Percentiles rank a stretch among this genome's conserved stretches.
Conservation (phyloP, 2,888 invertebrate species). For the Nemotelus pantherinus region DNA sequence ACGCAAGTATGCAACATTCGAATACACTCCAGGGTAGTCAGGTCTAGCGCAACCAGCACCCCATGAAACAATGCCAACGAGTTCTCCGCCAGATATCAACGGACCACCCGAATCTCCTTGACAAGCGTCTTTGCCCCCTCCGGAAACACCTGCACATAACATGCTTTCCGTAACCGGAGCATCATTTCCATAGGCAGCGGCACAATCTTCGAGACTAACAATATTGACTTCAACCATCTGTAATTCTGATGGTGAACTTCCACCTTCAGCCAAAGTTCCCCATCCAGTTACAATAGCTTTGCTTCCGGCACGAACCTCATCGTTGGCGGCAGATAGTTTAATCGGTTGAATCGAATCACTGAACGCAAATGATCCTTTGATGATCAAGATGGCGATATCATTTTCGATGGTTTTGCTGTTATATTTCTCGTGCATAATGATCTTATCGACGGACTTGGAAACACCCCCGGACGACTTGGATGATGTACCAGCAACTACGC, state of each 20-base stretch:
- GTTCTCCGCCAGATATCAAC: conserved; percentile 9
- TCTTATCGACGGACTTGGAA: conserved; percentile 59
- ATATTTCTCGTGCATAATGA: conserved; percentile 65
- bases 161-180: conserved; percentile 44
- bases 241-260: neutral
- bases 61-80: conserved; percentile 48
- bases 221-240: conserved; percentile 26
- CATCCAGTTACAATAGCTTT: conserved; percentile 50
- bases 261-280: conserved; percentile 51
- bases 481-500: conserved; percentile 64
- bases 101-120: conserved; percentile 50
- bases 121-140: conserved; percentile 46
- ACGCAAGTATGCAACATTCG: conserved; percentile 58
- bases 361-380: conserved; percentile 16
- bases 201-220: conserved; percentile 17
- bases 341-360: conserved; percentile 39
- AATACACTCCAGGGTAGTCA: conserved; percentile 51
- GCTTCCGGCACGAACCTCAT: conserved; percentile 37
- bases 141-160: conserved; percentile 49
- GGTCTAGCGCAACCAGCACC: conserved; percentile 46
- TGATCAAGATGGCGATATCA: conserved; percentile 67
- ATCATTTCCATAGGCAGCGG: conserved; percentile 51
- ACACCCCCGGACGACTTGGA: conserved; percentile 49
- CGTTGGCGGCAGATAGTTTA: conserved; percentile 37
- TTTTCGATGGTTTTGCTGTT: conserved; percentile 64